Percentiles rank a stretch among this genome's conserved stretches.
Evolutionary conservation across 2,888 invertebrate species (phyloP).

Genomic region (Nephrotoma appendiculata): DNA sequence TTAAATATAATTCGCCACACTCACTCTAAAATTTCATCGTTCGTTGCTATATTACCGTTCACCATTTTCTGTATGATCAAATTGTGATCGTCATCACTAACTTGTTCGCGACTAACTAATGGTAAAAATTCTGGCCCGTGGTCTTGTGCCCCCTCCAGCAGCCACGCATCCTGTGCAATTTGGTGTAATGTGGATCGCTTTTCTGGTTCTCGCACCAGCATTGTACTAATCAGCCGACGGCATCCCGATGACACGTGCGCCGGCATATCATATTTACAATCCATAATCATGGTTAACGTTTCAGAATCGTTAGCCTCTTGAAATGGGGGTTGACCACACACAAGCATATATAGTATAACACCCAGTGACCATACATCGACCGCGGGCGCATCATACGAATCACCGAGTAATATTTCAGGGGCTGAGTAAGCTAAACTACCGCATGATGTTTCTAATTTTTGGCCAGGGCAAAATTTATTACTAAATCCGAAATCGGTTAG

Average conservation of each 20-base stretch:
- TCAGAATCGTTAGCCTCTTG: conserved; percentile 99
- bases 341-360: conserved; percentile 96
- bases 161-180: conserved; percentile 79
- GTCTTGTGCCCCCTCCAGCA: conserved; percentile 39
- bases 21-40: conserved; percentile 85
- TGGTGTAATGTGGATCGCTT: conserved; percentile 76
- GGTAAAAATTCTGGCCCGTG: conserved; percentile 54
- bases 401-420: conserved; percentile 95
- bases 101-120: conserved; percentile 74
- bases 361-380: conserved; percentile 99
- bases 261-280: conserved; percentile 93
- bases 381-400: conserved; percentile 97
- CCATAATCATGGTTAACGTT: conserved; percentile 98
- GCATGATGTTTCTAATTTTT: conserved; percentile 94
- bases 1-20: conserved; percentile 19
- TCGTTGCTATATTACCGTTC: conserved; percentile 83
- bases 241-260: conserved; percentile 74
- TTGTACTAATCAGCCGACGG: conserved; percentile 76
- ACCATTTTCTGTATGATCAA: conserved; percentile 93
- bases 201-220: conserved; percentile 89
- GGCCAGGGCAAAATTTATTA: conserved; percentile 91
- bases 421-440: conserved; percentile 98
- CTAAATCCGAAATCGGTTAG: conserved; percentile 97
- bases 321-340: conserved; percentile 94
- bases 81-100: conserved; percentile 82